Base-by-base conservation (phyloP, 2,888 invertebrate genomes). In the Thelaira solivaga region DNA sequence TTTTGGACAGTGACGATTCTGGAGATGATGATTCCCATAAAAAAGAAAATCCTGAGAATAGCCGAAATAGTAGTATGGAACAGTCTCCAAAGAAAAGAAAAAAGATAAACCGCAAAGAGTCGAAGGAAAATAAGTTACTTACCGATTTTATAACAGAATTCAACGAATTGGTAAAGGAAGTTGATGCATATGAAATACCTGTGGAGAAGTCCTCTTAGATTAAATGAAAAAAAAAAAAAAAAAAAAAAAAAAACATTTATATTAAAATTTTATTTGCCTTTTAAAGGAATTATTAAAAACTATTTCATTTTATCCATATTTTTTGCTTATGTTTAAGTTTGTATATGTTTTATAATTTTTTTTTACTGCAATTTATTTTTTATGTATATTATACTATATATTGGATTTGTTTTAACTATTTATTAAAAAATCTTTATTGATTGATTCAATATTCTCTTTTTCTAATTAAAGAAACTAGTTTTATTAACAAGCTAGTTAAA, bases 111-210 rank as follows among this genome's bases (percentile, higher is more conserved):
- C 81, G 73, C 34, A 84, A 85, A 72, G 76, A 79, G 11, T 73
- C 79, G 1, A 69, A 77, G 18, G 61, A 45, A 45, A 83, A 82
- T 18, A 71, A 72, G 2, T 83, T 85, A 22, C 39, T 89, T 4
- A 62, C 83, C 0, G 77, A 84, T 6, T 89, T 86, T 47, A 80
- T 85, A 4, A 80, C 83, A n/a, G 85, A 87, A 41, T 88, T 88
- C 64, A 87, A 87, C 67, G 82, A 84, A 61, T 83, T 88, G 83
- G 87, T 86, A 47, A 82, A 84, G 36, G 87, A 89, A 72, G 86
- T 88, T 6, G 85, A 86, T 4, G 76, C 84, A n/a, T 89, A 84
- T 80, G 75, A 86, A 20, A 13, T 88, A 4, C 62, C 85, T n/a
- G 75, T 87, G 26, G 88, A 88, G 79, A 86, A 71, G 59, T 74